A percentile compares a stretch with the other conserved stretches of the same genome.
phyloP scores from a whole-genome alignment of 2,113 vertebrate genomes.

The Aphyosemion australe region DNA sequence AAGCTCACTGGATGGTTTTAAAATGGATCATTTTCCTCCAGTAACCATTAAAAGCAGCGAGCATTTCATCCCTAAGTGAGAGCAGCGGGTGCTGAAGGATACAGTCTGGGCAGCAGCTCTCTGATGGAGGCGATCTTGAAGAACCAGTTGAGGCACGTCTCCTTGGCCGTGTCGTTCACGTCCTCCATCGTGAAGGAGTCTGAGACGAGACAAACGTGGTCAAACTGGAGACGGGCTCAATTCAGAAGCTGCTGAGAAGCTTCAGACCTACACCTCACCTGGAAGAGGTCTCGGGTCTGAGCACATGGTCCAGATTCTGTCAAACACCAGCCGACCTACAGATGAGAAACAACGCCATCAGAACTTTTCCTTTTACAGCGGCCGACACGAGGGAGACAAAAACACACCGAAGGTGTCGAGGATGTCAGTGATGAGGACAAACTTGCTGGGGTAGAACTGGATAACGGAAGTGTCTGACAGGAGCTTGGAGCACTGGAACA shows the following conservation, averaged over 20 bases:
- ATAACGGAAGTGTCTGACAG: constrained; percentile 96
- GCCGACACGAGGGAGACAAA: neutral
- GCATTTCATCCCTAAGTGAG: neutral
- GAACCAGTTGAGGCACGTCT: constrained; percentile 99
- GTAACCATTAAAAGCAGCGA: too few species aligned
- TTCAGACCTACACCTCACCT: constrained; percentile 70
- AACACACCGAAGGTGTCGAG: constrained; percentile 96
- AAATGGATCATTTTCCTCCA: too few species aligned
- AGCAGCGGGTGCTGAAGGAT: constrained; percentile 78
- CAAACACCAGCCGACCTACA: constrained; percentile 91
- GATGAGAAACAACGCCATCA: constrained; percentile 13
- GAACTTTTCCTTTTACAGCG: neutral
- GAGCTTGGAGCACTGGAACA: constrained; percentile 92
- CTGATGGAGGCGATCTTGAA: constrained; percentile 99
- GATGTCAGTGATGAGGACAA: constrained; percentile 97
- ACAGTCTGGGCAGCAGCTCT: constrained; percentile 95
- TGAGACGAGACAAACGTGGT: constrained; percentile 51
- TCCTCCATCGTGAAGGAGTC: constrained; percentile 89
- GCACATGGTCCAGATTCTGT: constrained; percentile 95
- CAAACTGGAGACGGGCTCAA: neutral
- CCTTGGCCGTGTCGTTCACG: constrained; percentile 93
- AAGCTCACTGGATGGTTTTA: too few species aligned
- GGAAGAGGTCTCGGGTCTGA: constrained; percentile 79
- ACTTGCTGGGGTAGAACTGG: constrained; percentile 99
- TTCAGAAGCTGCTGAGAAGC: neutral